Conservation (phyloP, 2,888 invertebrate genomes). For the Phymatocera aterrima region DNA sequence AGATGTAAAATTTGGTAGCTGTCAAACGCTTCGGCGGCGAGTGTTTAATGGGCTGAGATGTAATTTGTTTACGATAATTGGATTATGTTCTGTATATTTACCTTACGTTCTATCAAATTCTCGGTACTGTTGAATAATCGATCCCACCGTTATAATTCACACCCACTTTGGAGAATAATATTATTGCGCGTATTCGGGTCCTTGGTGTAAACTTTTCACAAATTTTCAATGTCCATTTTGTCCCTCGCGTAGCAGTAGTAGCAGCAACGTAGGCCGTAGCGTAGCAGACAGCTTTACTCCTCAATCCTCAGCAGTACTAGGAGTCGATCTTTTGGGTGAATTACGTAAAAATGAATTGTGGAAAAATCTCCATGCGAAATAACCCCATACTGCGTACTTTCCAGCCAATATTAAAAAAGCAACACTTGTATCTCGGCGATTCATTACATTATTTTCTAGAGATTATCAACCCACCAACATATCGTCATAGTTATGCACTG, state of each 20-base stretch:
- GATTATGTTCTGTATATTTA: conserved; percentile 8
- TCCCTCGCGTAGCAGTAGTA: conserved; percentile 30
- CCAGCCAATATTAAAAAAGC: conserved; percentile 62
- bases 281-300: conserved; percentile 32
- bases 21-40: conserved; percentile 28
- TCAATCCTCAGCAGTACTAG: not conserved
- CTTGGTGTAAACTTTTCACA: not conserved
- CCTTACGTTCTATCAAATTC: not conserved
- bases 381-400: conserved; percentile 65
- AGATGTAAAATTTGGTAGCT: conserved; percentile 3
- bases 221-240: conserved; percentile 41
- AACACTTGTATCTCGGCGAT: conserved; percentile 59
- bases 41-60: not conserved
- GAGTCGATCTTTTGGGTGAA: conserved; percentile 11
- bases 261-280: too few species aligned
- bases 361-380: conserved; percentile 60
- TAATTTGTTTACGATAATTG: conserved; percentile 28
- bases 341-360: conserved; percentile 35
- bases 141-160: not conserved
- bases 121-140: not conserved
- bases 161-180: not conserved
- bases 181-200: not conserved
- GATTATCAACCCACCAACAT: not conserved
- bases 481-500: conserved; percentile 4
- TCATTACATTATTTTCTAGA: conserved; percentile 25